A percentile compares a stretch with the other conserved stretches of the same genome.
These are phyloP conservation scores for Drosophila rhopaloa DNA, from an alignment of 1,140 invertebrate species.

Conservation along the genomic window DNA sequence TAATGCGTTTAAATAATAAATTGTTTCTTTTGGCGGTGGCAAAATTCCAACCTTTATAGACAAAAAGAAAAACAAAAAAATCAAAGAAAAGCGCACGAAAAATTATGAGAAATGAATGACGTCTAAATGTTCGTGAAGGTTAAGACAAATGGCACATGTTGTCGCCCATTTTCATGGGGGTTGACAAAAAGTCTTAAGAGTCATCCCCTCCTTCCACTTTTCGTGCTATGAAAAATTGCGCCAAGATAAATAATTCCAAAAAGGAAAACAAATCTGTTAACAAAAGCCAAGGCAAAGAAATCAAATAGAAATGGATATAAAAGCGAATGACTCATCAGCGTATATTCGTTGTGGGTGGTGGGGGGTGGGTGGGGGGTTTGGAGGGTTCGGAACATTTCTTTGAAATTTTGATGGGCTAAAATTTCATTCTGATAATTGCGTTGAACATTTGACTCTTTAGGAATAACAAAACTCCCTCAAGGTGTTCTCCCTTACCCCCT, in stretches of 20 bases:
- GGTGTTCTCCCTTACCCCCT: constrained; percentile 5
- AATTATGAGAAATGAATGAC: constrained; percentile 82
- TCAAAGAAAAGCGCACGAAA: constrained; percentile 52
- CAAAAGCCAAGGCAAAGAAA: constrained; percentile 31
- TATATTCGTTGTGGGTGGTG: neutral
- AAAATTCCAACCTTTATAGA: constrained; percentile 23
- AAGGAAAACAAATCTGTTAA: constrained; percentile 57
- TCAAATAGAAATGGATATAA: constrained; percentile 29
- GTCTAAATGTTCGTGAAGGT: constrained; percentile 80
- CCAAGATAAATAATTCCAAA: constrained; percentile 62
- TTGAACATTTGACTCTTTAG: constrained; percentile 47
- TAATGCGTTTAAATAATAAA: constrained; percentile 22
- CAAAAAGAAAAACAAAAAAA: constrained; percentile 17
- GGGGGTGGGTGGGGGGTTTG: neutral
- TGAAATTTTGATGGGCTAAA: constrained; percentile 28
- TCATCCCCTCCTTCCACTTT: neutral
- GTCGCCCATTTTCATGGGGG: constrained; percentile 43
- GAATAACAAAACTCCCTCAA: constrained; percentile 33
- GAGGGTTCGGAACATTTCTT: neutral
- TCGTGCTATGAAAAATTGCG: constrained; percentile 40
- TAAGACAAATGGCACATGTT: constrained; percentile 78
- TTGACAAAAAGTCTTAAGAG: constrained; percentile 33
- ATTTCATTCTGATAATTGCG: constrained; percentile 49
- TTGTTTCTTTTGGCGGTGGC: constrained; percentile 5
- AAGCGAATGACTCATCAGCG: constrained; percentile 30